phyloP scores from a whole-genome alignment of 1,140 invertebrate genomes.

The Drosophila insularis region DNA sequence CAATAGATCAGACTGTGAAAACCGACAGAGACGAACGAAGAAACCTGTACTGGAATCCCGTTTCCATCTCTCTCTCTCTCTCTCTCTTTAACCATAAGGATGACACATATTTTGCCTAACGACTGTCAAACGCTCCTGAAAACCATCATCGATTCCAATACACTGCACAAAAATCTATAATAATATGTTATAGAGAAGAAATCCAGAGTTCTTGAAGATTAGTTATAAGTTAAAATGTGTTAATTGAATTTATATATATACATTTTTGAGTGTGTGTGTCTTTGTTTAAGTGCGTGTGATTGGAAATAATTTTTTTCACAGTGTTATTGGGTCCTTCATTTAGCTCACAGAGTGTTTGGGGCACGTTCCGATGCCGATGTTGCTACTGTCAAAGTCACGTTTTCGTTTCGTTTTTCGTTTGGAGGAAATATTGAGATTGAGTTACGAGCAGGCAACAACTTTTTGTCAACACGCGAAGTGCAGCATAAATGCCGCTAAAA shows the following conservation, averaged over 20 bases:
- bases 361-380: conserved; percentile 24
- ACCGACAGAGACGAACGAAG: not conserved
- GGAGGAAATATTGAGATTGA: conserved; percentile 73
- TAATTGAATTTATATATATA: conserved; percentile 20
- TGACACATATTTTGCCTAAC: conserved; percentile 78
- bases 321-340: conserved; percentile 41
- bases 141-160: conserved; percentile 30
- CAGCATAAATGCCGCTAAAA: conserved; percentile 77
- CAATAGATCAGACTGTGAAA: conserved; percentile 69
- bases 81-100: conserved; percentile 23
- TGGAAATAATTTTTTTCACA: not conserved
- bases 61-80: conserved; percentile 10
- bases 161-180: conserved; percentile 11
- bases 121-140: conserved; percentile 54
- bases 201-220: too few relatives aligned
- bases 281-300: conserved; percentile 40
- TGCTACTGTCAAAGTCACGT: conserved; percentile 79
- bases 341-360: conserved; percentile 29
- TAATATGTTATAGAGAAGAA: conserved; percentile 7
- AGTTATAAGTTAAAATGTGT: too few relatives aligned
- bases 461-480: conserved; percentile 75
- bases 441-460: conserved; percentile 78
- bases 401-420: conserved; percentile 37
- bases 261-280: conserved; percentile 13
- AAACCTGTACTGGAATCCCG: conserved; percentile 27